phyloP scores from a whole-genome alignment of 2,797 vertebrate species.

The Diglossa cyanea region DNA sequence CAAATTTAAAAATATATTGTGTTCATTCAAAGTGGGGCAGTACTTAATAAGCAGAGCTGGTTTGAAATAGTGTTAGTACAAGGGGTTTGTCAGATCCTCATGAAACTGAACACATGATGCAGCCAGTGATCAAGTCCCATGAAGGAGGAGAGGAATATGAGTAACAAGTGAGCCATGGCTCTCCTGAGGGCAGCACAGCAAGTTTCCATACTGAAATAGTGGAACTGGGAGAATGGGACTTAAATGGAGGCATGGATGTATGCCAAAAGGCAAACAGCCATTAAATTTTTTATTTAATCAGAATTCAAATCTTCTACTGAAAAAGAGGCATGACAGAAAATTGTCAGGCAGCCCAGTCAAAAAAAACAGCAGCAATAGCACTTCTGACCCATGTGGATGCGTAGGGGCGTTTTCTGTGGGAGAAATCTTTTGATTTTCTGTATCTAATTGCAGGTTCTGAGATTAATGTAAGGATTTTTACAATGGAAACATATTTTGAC shows the following conservation, averaged over 20 bases:
- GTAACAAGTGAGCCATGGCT: background rate
- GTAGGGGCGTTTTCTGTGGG: background rate
- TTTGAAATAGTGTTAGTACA: background rate
- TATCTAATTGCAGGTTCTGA: background rate
- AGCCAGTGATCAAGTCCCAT: background rate
- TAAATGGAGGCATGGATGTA: background rate
- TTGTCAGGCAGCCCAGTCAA: background rate
- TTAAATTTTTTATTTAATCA: background rate
- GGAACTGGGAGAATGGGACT: background rate
- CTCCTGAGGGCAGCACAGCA: background rate
- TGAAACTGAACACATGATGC: background rate
- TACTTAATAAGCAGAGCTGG: background rate
- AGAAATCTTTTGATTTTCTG: background rate
- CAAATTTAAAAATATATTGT: background rate
- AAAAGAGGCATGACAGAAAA: background rate
- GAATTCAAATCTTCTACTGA: background rate
- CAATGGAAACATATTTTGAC: background rate
- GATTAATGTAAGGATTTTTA: background rate
- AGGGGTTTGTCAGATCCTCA: background rate
- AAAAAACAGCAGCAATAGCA: background rate
- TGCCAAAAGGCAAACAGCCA: background rate
- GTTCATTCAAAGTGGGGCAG: background rate
- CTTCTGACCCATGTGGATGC: background rate
- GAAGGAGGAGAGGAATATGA: background rate
- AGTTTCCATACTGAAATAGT: background rate